Percentiles rank a stretch among this genome's conserved stretches.
These are phyloP conservation scores for Spatula clypeata DNA, from an alignment of 2,797 vertebrate species.

Conservation along the genomic window DNA sequence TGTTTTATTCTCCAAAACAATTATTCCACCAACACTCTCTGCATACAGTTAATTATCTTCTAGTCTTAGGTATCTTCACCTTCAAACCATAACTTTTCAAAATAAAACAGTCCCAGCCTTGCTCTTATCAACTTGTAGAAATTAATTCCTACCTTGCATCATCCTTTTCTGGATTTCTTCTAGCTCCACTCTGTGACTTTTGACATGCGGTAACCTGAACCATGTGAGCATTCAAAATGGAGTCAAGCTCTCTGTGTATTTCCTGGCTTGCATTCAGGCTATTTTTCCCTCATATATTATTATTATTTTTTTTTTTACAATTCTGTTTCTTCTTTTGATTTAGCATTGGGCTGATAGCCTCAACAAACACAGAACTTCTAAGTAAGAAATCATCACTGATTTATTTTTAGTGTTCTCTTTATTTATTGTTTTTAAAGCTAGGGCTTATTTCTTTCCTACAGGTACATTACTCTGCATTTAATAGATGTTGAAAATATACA, in stretches of 20 bases:
- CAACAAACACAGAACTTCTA: background rate
- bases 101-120: background rate
- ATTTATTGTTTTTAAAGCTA: background rate
- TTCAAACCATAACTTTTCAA: background rate
- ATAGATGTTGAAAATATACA: background rate
- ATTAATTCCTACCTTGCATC: background rate
- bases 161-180: background rate
- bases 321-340: background rate
- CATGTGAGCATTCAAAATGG: background rate
- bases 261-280: background rate
- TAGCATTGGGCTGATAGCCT: background rate
- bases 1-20: background rate
- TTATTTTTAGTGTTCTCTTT: background rate
- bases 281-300: background rate
- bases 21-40: background rate
- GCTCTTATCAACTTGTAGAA: background rate
- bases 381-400: background rate
- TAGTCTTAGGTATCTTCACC: background rate
- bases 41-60: background rate
- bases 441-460: background rate
- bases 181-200: background rate
- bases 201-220: background rate
- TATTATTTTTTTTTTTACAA: background rate
- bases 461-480: background rate
- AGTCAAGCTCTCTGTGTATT: background rate